Conservation (phyloP, 2,113 vertebrate genomes). For the Callithrix jacchus region DNA sequence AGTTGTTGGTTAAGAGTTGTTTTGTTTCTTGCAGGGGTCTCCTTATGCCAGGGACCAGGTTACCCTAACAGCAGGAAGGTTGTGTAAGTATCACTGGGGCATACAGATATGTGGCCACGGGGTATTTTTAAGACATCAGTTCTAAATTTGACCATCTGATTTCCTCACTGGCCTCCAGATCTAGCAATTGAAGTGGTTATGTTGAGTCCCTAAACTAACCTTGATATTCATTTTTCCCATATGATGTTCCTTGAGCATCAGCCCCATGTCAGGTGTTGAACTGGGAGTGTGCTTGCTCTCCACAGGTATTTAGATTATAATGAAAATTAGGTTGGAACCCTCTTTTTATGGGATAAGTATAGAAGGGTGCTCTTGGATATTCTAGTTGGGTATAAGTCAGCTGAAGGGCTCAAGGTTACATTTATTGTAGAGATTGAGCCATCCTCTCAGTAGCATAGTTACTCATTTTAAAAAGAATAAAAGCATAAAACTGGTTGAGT, state of each 20-base stretch:
- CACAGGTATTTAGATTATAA: not conserved
- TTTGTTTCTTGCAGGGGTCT: conserved; percentile 84
- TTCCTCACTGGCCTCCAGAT: conserved; percentile 25
- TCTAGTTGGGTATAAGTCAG: conserved; percentile 19
- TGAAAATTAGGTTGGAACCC: not conserved
- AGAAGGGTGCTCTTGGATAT: not conserved
- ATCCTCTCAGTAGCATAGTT: conserved; percentile 38
- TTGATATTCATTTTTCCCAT: not conserved
- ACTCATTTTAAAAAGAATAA: conserved; percentile 10
- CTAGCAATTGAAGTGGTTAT: conserved; percentile 30
- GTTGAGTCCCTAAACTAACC: conserved; percentile 5
- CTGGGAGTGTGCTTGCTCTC: not conserved
- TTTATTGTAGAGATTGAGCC: conserved; percentile 8
- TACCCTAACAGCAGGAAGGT: conserved; percentile 84
- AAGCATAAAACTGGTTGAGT: not conserved
- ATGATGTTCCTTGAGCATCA: not conserved
- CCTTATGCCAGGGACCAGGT: conserved; percentile 83
- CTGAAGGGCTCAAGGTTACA: not conserved
- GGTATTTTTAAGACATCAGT: conserved; percentile 19
- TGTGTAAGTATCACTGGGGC: conserved; percentile 84
- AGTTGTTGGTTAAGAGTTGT: conserved; percentile 65
- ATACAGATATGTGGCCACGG: conserved; percentile 18
- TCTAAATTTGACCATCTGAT: conserved; percentile 15
- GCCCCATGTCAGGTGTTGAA: not conserved
- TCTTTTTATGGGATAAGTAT: not conserved